Base-by-base conservation (phyloP, 2,797 vertebrate genomes). In the Urocyon cinereoargenteus region DNA sequence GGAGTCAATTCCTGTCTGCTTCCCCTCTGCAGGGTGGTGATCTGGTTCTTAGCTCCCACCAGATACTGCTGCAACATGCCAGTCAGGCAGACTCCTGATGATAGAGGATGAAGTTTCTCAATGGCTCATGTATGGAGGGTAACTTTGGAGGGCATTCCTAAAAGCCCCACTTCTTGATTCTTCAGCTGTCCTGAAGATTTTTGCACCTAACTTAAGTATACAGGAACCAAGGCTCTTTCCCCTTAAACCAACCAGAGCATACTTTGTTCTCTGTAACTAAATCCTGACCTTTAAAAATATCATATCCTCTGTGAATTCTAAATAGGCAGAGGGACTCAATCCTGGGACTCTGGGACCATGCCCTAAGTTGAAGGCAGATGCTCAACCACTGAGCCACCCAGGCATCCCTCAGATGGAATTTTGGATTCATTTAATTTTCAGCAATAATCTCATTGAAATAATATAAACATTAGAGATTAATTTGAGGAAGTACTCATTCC, bases 251-350 rank as follows among this genome's bases (percentile, higher is more conserved):
- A 22, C 28, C 31, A 64, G 34, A 59, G n/a, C n/a, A 26, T 19
- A 83, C 79, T 82, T 49, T 77, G 0, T 89, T 73, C 40, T 78
- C 22, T 62, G 26, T 19, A 68, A 91, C 64, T 51, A 66, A 92
- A 85, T 82, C 14, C 34, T 90, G 66, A 91, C 92, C 51, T 97
- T 97, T 97, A 92, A 79, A 98, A 97, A 93, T 86, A 34, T 45
- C 95, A 36, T n/a, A 79, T 36, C 73, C 16, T 91, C 36, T 45
- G 40, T 83, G 72, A 95, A 53, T 75, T 84, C 31, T 66, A 45
- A 45, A 45, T 45, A 45, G 40, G 40, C 40, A 45, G 40, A 45
- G 40, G 40, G 40, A 45, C 40, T 45, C 40, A 45, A 45, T 45
- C 40, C 40, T 45, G 40, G 40, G 40, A 45, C 40, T 45, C 40